Evolutionary conservation across 2,888 invertebrate species (phyloP), one percentile per base, ranked within the genome.

Genomic region (Sesia apiformis): DNA sequence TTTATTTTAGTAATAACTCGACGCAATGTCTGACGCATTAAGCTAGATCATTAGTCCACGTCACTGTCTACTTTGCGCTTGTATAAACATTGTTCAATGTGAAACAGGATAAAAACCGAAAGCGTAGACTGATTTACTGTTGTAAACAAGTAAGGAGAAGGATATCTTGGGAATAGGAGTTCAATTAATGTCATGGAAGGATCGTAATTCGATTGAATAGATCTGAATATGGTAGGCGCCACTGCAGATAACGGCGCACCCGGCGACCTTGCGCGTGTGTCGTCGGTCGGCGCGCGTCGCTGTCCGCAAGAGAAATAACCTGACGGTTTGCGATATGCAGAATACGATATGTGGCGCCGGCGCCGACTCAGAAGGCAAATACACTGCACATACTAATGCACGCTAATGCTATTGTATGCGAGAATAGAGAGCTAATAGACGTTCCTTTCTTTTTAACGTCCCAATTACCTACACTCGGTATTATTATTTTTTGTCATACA

Each of bases 181-280:
- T 69, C 67, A 70, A 69, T 70, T 58, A 58, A 55, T 66, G 62
- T 62, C 60, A 60, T 60, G 61, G 67, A 65, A 81, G 67, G 72
- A 72, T 66, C 66, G 63, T 66, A 64, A 69, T 75, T 78, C 57
- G 68, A 62, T 63, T 70, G 74, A 60, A 41, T 46, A 55, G 55
- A 23, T 23, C 23, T 23, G 23, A 56, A 63, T 60, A 65, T 57
- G 66, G 66, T 62, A 65, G 78, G 76, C 78, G 76, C 77, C 78
- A 70, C 66, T 58, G 67, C 61, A 73, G 84, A 85, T 85, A 84
- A 73, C 70, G 66, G 70, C 67, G 82, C 81, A 80, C 83, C 81
- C 84, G 72, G 67, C 77, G 84, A 84, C 85, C 85, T 86, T 86
- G 86, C 74, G 76, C 74, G 63, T 73, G 79, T n/a, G n/a, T n/a